Evolutionary conservation across 2,797 vertebrate genomes (phyloP), one percentile per base, ranked within the genome.

Genomic region (Enteromius trimaculatus): DNA sequence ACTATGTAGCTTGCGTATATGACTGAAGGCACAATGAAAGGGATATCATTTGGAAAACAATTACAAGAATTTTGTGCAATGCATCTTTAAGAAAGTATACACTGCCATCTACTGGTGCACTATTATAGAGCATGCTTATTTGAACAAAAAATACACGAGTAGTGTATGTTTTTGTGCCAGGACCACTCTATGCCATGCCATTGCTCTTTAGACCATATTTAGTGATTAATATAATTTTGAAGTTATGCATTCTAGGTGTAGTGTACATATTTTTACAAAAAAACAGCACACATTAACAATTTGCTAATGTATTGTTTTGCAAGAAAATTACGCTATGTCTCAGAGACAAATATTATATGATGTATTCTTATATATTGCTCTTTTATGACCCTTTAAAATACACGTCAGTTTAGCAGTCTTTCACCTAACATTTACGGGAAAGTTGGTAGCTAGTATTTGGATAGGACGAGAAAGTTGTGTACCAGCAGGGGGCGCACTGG

Each of bases 31-130:
- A 37, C 21, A 31, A 60, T 19, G 3, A 51, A 49, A 65, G 19
- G 31, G 21, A 39, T 37, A 80, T n/a, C 0, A n/a, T 80, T n/a
- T 60, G 37, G 4, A n/a, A 72, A 17, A 17, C 21, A 37, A 37
- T 34, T 16, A 1, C 0, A 66, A 26, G 42, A 34, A 34, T 23
- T 17, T 1, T 8, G 26, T 31, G 4, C 31, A 60, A 10, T 60
- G 8, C 74, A 60, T 37, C 17, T 72, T 72, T 71, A 3, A 17
- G 4, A 72, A 42, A 9, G 14, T 49, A 19, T 37, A 23, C 29
- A 74, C 70, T 81, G 70, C 70, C 80, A 74, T 65, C 80, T 74
- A 37, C 80, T 64, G 58, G 80, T 74, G 21, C 1, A 26, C 4
- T 34, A 23, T 4, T 11, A 47, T 39, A 3, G 7, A 76, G 14